Base-by-base conservation (phyloP, 1,140 invertebrate species). In the Metaphire vulgaris region DNA sequence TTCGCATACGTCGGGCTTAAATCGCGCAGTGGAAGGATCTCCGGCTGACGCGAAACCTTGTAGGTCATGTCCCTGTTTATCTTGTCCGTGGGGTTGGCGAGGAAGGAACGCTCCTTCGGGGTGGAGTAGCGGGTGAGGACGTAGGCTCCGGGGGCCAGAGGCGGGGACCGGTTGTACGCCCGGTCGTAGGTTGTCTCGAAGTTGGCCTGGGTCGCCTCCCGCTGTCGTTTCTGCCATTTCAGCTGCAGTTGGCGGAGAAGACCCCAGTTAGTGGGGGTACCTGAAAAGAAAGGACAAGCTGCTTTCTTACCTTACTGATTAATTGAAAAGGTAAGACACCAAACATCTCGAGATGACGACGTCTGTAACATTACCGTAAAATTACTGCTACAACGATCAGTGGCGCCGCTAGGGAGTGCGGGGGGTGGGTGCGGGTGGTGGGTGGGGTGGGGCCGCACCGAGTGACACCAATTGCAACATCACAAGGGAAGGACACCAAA, bases 281-380 rank as follows among this genome's bases (percentile, higher is more conserved):
- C 41, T 56, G n/a, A n/a, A n/a, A n/a, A n/a, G n/a, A n/a, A 56
- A 56, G 41, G 41, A 56, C 41, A 56, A 56, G n/a, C n/a, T n/a
- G n/a, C n/a, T n/a, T n/a, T n/a, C n/a, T n/a, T n/a, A n/a, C n/a
- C n/a, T n/a, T n/a, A n/a, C n/a, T n/a, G n/a, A n/a, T n/a, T n/a
- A n/a, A n/a, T n/a, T n/a, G n/a, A n/a, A n/a, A n/a, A n/a, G n/a
- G n/a, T n/a, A n/a, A n/a, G n/a, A n/a, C n/a, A n/a, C n/a, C n/a
- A n/a, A n/a, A n/a, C n/a, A n/a, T n/a, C n/a, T n/a, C n/a, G n/a
- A n/a, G n/a, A n/a, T n/a, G n/a, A n/a, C n/a, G n/a, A n/a, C n/a
- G n/a, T n/a, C n/a, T n/a, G n/a, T n/a, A n/a, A n/a, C n/a, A n/a
- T n/a, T n/a, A n/a, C n/a, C n/a, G n/a, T n/a, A n/a, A n/a, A n/a